Conservation (phyloP, 2,113 vertebrate genomes). For the Aldabrachelys gigantea region DNA sequence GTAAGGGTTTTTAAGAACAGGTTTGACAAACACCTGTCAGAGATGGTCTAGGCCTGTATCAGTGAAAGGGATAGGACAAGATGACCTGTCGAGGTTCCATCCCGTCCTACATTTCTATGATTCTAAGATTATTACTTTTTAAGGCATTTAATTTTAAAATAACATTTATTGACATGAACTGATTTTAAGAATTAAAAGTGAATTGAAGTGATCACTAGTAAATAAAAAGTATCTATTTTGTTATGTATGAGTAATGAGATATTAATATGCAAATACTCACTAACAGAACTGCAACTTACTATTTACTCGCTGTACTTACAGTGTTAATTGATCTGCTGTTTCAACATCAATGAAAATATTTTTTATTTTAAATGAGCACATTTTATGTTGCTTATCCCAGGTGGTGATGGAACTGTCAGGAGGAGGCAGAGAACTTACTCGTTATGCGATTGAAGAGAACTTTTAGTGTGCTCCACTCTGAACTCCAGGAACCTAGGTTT, state of each 20-base stretch:
- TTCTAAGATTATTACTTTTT: not conserved
- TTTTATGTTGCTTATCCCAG: rapidly evolving
- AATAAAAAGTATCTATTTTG: not conserved
- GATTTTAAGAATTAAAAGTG: not conserved
- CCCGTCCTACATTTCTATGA: not conserved
- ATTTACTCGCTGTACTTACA: not conserved
- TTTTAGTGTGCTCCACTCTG: slow-evolving; percentile 67
- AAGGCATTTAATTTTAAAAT: not conserved
- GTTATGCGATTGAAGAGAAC: slow-evolving; percentile 72
- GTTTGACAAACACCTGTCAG: not conserved
- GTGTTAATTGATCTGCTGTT: not conserved
- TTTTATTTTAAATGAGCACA: rapidly evolving
- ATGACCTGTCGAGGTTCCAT: not conserved
- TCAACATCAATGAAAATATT: rapidly evolving
- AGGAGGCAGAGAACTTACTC: slow-evolving; percentile 63
- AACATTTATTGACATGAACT: not conserved
- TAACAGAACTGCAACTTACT: not conserved
- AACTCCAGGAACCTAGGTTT: not conserved
- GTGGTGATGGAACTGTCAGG: not conserved
- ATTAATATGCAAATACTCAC: not conserved
- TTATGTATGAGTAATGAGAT: not conserved
- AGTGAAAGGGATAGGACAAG: not conserved
- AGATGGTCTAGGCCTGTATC: not conserved
- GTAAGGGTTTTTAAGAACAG: not conserved
- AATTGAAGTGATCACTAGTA: not conserved